Conservation (phyloP, 1,140 invertebrate species). For the Pteromalus puparum region DNA sequence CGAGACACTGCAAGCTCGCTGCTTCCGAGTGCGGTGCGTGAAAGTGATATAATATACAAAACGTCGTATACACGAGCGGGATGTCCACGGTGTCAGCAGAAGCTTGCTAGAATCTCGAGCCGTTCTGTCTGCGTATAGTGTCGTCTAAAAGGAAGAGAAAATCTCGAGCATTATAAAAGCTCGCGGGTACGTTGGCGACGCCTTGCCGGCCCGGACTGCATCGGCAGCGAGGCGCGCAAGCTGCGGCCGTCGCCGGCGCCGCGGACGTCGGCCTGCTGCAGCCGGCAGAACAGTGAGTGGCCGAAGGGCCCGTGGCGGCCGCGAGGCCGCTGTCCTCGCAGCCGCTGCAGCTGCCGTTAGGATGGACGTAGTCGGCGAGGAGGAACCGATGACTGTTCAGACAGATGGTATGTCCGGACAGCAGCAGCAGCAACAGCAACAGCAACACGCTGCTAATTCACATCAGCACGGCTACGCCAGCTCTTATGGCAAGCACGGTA, state of each 20-base stretch:
- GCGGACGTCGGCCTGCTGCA: slow-evolving; percentile 35
- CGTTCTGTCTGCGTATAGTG: too few species aligned
- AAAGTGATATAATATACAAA: too few species aligned
- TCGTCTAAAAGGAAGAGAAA: too few species aligned
- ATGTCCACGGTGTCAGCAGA: too few species aligned
- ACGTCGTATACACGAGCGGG: too few species aligned
- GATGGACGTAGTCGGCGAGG: slow-evolving; percentile 63
- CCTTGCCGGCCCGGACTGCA: slow-evolving; percentile 32
- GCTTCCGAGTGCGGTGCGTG: background rate
- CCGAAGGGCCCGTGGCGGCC: slow-evolving; percentile 54
- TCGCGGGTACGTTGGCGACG: background rate
- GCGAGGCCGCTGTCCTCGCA: slow-evolving; percentile 54
- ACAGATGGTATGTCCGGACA: background rate
- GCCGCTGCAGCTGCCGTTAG: slow-evolving; percentile 57
- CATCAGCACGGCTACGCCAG: slow-evolving; percentile 59
- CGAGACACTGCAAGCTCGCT: background rate
- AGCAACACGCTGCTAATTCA: slow-evolving; percentile 5
- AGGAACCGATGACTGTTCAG: slow-evolving; percentile 49
- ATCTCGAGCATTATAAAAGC: background rate
- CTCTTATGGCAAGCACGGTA: slow-evolving; percentile 61
- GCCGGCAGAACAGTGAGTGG: slow-evolving; percentile 54
- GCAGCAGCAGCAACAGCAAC: slow-evolving; percentile 7
- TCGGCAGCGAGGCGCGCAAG: slow-evolving; percentile 33
- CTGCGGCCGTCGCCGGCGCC: slow-evolving; percentile 38
- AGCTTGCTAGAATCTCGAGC: too few species aligned